Base-by-base conservation (phyloP, 1,140 invertebrate genomes). In the Apis cerana region DNA sequence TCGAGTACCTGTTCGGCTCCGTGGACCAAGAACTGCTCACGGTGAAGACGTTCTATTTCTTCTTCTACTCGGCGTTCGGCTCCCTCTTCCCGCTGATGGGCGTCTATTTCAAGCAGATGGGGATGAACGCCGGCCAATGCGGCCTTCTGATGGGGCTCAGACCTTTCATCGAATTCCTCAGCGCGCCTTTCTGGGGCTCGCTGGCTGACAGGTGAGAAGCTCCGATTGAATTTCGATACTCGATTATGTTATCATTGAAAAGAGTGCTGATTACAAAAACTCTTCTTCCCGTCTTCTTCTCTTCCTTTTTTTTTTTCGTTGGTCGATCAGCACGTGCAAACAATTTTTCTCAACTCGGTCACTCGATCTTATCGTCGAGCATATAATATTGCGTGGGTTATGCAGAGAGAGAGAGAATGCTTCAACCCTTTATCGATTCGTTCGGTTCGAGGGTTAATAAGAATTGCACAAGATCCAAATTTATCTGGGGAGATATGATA, bases 11-110 rank as follows among this genome's bases (percentile, higher is more conserved):
- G 17, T 98, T 97, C 89, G 97, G 97, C 12, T 94, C 96, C 43
- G 96, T 98, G 8, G 97, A 98, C 92, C 97, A 97, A 70, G 98
- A 99, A 92, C 94, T 99, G 67, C 95, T 99, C 75, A 97, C 98
- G 9, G 98, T 98, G 72, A 99, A 99, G 93, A 97, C 97, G 2
- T 99, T 99, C 93, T 99, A 99, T 93, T 99, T 99, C 94, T 99
- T 99, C 95, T 99, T 99, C 94, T 99, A 99, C 92, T 98, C 99
- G 4, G 99, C 99, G 1, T 99, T 99, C 90, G 99, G 99, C 11
- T 99, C 98, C 0, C 95, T 99, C 0, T 99, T 99, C 92, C 99
- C 99, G 0, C 94, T 99, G 50, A 98, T 99, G 97, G 99, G 98
- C 33, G 98, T 99, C 33, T 99, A 99, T 94, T 99, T 99, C 95